phyloP scores from a whole-genome alignment of 2,888 invertebrate genomes.

The Pantelozetes paolii region DNA sequence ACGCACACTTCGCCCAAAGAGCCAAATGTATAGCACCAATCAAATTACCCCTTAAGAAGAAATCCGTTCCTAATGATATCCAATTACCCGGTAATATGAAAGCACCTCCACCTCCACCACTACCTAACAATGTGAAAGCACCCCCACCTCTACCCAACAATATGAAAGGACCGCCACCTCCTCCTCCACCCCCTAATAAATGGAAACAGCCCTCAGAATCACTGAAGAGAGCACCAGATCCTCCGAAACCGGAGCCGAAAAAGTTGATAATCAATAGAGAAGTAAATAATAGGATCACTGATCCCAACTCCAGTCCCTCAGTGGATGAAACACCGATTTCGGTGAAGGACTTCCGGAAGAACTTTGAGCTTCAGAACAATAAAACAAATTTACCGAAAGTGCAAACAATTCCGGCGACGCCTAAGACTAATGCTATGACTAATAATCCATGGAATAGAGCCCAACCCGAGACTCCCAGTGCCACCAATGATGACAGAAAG shows the following conservation, averaged over 20 bases:
- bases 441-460: slow-evolving; percentile 34
- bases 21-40: slow-evolving; percentile 18
- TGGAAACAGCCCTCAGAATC: background rate
- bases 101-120: slow-evolving; percentile 32
- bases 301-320: background rate
- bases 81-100: slow-evolving; percentile 2
- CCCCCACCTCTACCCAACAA: background rate
- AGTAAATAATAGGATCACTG: background rate
- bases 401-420: slow-evolving; percentile 32
- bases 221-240: background rate
- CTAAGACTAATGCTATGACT: slow-evolving; percentile 19
- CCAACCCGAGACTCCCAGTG: slow-evolving; percentile 14
- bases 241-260: slow-evolving; percentile 24
- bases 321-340: slow-evolving; percentile 40
- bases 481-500: slow-evolving; percentile 34
- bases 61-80: slow-evolving; percentile 16
- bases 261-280: slow-evolving; percentile 32
- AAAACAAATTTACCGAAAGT: background rate
- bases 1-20: slow-evolving; percentile 34
- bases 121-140: background rate
- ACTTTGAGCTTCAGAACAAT: slow-evolving; percentile 2
- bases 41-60: slow-evolving; percentile 38
- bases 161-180: slow-evolving; percentile 6
- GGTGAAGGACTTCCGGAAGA: slow-evolving; percentile 28
- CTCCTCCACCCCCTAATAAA: slow-evolving; percentile 26